A percentile compares a stretch with the other conserved stretches of the same genome.
These are phyloP conservation scores for Amaurobius ferox DNA, from an alignment of 2,888 invertebrate species.

Conservation along the genomic window DNA sequence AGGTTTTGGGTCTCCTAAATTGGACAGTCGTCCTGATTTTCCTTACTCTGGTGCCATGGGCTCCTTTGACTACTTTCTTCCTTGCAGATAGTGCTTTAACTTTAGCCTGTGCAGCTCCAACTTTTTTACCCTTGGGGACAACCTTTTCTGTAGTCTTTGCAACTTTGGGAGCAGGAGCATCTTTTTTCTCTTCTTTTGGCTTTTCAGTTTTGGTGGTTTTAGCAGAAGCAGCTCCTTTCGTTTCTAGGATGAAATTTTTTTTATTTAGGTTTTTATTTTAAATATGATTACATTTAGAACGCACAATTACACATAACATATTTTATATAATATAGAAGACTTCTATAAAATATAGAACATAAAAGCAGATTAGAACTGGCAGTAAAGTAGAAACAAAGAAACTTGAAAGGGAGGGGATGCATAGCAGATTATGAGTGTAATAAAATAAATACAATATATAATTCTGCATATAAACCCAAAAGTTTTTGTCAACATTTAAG, in stretches of 20 bases:
- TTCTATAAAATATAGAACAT: too few species aligned
- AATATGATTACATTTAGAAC: too few species aligned
- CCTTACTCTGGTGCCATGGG: slow-evolving; percentile 89
- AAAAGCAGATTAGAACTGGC: too few species aligned
- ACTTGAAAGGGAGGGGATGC: too few species aligned
- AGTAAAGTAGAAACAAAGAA: too few species aligned
- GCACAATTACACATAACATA: too few species aligned
- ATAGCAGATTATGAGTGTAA: too few species aligned
- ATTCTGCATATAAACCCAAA: too few species aligned
- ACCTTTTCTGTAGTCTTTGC: slow-evolving; percentile 61
- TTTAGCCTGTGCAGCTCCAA: slow-evolving; percentile 38
- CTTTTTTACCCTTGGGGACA: slow-evolving; percentile 56
- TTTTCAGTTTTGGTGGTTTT: slow-evolving; percentile 44
- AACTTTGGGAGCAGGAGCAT: slow-evolving; percentile 60
- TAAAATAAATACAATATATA: too few species aligned
- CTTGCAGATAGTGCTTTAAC: slow-evolving; percentile 74
- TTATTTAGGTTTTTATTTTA: too few species aligned
- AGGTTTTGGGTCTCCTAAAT: slow-evolving; percentile 96
- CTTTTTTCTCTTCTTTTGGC: slow-evolving; percentile 72
- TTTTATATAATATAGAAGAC: too few species aligned
- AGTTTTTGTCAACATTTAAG: too few species aligned
- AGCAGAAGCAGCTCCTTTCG: slow-evolving; percentile 29
- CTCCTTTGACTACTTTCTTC: slow-evolving; percentile 90
- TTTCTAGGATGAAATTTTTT: background rate
- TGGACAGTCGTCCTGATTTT: slow-evolving; percentile 97